These are phyloP conservation scores for Dicycla oo DNA, from an alignment of 2,888 invertebrate species.

Conservation along the genomic window DNA sequence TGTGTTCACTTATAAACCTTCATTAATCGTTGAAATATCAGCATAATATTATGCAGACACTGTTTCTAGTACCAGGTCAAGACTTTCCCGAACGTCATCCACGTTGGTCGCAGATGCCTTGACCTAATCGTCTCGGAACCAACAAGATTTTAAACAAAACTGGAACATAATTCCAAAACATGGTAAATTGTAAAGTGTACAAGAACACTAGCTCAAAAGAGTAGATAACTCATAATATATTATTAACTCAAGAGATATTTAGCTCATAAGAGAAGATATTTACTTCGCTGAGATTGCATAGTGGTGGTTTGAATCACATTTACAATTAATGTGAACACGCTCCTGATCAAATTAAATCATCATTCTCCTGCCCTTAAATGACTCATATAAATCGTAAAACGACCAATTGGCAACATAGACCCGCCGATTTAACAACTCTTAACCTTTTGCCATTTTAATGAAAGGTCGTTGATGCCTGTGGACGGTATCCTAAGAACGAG, in stretches of 20 bases:
- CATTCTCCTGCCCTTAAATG: no score
- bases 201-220: neutral
- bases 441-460: no score
- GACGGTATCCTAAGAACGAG: no score
- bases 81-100: constrained; percentile 44
- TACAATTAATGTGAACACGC: neutral
- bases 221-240: no score
- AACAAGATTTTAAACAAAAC: constrained; percentile 1
- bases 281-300: neutral
- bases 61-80: constrained; percentile 50
- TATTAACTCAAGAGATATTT: no score
- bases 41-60: constrained; percentile 29
- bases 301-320: neutral
- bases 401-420: constrained; percentile 3
- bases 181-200: neutral
- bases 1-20: neutral
- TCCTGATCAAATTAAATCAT: neutral
- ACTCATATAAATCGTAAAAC: neutral
- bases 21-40: constrained; percentile 18
- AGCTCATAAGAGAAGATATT: neutral
- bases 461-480: no score
- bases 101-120: constrained; percentile 39
- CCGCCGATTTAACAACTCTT: neutral
- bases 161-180: neutral
- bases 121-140: constrained; percentile 49